Evolutionary conservation across 2,113 vertebrate species (phyloP).

Genomic region (Quiscalus mexicanus): DNA sequence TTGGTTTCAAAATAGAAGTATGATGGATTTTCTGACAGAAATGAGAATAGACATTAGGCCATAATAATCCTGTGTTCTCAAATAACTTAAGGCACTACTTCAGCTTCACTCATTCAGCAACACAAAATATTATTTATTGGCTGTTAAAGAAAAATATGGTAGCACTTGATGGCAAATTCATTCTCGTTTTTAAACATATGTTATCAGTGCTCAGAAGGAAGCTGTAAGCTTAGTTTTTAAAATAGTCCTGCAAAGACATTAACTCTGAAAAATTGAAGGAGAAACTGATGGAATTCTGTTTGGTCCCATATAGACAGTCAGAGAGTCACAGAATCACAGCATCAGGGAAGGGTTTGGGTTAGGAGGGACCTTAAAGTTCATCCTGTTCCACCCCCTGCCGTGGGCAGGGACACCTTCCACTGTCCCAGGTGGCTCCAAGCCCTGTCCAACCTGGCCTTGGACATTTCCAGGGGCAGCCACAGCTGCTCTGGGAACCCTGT

Average conservation of each 20-base stretch:
- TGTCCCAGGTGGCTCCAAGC: background rate
- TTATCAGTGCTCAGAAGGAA: background rate
- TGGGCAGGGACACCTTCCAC: background rate
- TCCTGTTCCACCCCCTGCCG: background rate
- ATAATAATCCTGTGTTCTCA: constrained; percentile 1
- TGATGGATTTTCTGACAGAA: constrained; percentile 24
- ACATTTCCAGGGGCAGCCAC: background rate
- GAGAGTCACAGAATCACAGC: background rate
- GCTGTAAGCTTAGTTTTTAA: constrained; percentile 2
- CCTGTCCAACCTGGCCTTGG: accelerated
- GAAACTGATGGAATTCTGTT: background rate
- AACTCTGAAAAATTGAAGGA: background rate
- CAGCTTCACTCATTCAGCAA: background rate
- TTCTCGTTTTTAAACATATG: constrained; percentile 35
- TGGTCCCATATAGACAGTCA: background rate
- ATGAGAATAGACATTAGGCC: background rate
- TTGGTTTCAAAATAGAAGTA: background rate
- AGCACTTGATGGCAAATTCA: constrained; percentile 16
- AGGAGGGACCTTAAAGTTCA: background rate
- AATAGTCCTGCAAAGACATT: constrained; percentile 10
- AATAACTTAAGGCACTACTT: background rate
- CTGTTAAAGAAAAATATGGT: constrained; percentile 31
- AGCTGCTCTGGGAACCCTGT: background rate
- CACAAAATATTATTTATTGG: constrained; percentile 33
- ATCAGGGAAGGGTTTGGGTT: background rate